phyloP scores from a whole-genome alignment of 2,888 invertebrate genomes.

The Philereme transversata region DNA sequence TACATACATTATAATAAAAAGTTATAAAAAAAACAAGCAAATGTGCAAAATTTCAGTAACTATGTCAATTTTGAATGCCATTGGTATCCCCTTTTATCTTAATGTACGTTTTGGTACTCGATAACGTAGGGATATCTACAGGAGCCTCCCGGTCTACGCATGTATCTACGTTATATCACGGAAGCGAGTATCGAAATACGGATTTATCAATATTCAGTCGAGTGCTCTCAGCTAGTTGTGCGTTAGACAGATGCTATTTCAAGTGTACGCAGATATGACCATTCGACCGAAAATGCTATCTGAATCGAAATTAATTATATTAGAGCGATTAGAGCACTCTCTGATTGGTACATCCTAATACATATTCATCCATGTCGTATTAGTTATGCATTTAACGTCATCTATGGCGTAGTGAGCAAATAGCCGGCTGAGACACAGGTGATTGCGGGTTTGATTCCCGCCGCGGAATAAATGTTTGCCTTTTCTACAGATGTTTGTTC shows the following conservation, averaged over 20 bases:
- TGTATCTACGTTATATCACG: constrained; percentile 36
- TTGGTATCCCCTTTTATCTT: too few relatives aligned
- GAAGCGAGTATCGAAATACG: constrained; percentile 47
- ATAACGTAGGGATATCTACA: too few relatives aligned
- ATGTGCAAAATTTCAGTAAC: too few relatives aligned
- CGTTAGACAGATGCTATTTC: constrained; percentile 62
- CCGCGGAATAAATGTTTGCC: too few relatives aligned
- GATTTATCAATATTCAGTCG: constrained; percentile 65
- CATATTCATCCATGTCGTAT: not conserved
- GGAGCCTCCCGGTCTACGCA: constrained; percentile 24
- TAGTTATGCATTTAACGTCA: not conserved
- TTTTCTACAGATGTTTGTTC: too few relatives aligned
- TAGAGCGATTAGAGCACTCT: constrained; percentile 9
- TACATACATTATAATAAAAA: too few relatives aligned
- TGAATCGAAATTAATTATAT: constrained; percentile 33
- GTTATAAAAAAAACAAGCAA: too few relatives aligned
- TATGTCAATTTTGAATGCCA: too few relatives aligned
- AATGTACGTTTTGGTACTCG: too few relatives aligned
- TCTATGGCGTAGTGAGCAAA: too few relatives aligned
- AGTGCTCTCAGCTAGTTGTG: constrained; percentile 58
- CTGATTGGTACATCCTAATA: constrained; percentile 1
- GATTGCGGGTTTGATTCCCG: too few relatives aligned
- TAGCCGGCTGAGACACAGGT: too few relatives aligned
- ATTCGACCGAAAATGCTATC: constrained; percentile 58
- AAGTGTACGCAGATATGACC: constrained; percentile 55